These are phyloP conservation scores for Apodemia mormo DNA, from an alignment of 2,888 invertebrate genomes.

Conservation along the genomic window DNA sequence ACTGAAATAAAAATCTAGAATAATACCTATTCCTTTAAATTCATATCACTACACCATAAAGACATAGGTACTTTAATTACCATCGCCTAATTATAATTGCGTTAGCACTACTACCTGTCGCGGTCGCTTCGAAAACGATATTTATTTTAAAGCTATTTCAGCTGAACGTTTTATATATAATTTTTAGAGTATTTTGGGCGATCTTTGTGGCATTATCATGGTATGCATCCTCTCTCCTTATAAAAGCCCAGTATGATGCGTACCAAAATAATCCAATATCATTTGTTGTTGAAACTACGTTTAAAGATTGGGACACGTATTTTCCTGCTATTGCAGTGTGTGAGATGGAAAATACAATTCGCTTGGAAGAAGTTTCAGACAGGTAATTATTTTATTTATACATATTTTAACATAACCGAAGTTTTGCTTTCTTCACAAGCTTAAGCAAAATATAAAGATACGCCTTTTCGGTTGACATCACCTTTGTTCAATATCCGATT, in stretches of 20 bases:
- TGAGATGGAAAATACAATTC: constrained; percentile 85
- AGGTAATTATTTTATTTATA: constrained; percentile 63
- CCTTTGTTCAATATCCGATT: no score
- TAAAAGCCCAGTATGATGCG: constrained; percentile 82
- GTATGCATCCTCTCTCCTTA: constrained; percentile 81
- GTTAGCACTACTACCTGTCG: no score
- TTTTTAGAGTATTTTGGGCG: constrained; percentile 83
- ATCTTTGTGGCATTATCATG: constrained; percentile 82
- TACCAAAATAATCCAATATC: constrained; percentile 88
- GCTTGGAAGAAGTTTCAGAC: constrained; percentile 85
- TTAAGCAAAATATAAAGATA: no score
- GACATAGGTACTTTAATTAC: no score
- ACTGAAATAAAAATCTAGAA: no score
- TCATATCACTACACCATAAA: no score
- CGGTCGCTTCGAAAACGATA: no score
- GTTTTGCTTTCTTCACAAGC: no score
- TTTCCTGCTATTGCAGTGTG: constrained; percentile 89
- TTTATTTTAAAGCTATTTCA: not conserved
- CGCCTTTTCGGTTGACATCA: no score
- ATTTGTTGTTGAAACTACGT: constrained; percentile 89
- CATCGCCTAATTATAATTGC: no score
- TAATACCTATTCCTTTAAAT: no score
- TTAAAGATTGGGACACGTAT: constrained; percentile 87
- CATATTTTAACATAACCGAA: not conserved
- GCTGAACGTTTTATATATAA: no score